Conservation (phyloP, 2,888 invertebrate genomes). For the Drosophila maculinotata region DNA sequence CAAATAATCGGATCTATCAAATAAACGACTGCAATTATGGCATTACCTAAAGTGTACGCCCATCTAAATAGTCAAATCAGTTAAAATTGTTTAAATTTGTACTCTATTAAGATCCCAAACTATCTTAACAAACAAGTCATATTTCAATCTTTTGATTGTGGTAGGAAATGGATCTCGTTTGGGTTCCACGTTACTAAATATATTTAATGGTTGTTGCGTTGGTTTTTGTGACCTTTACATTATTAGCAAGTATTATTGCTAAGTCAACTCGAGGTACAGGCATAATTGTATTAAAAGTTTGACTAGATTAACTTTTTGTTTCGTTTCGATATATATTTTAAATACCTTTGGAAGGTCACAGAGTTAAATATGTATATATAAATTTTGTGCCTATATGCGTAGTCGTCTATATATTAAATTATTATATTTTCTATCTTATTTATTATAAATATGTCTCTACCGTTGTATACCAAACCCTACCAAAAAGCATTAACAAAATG, state of each 20-base stretch:
- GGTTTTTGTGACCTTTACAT: neutral
- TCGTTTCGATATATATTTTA: too few species aligned
- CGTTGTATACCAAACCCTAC: neutral
- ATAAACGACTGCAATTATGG: slow-evolving; percentile 51
- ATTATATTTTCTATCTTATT: too few species aligned
- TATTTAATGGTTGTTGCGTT: neutral
- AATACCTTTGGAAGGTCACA: too few species aligned
- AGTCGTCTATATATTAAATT: too few species aligned
- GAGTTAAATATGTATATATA: too few species aligned
- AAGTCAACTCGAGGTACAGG: neutral
- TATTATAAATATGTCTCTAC: too few species aligned
- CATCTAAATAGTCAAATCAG: slow-evolving; percentile 24
- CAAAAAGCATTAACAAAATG: too few species aligned
- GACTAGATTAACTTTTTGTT: too few species aligned
- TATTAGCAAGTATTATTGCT: neutral
- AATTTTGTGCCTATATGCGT: too few species aligned
- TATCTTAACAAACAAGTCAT: neutral
- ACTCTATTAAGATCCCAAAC: neutral
- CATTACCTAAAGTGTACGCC: slow-evolving; percentile 39
- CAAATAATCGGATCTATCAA: slow-evolving; percentile 48
- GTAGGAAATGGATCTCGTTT: neutral
- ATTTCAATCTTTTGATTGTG: neutral
- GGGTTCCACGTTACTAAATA: neutral
- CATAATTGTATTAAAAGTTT: too few species aligned
- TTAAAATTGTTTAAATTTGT: neutral